Base-by-base conservation (phyloP, 2,797 vertebrate genomes). In the Vipera ursinii region DNA sequence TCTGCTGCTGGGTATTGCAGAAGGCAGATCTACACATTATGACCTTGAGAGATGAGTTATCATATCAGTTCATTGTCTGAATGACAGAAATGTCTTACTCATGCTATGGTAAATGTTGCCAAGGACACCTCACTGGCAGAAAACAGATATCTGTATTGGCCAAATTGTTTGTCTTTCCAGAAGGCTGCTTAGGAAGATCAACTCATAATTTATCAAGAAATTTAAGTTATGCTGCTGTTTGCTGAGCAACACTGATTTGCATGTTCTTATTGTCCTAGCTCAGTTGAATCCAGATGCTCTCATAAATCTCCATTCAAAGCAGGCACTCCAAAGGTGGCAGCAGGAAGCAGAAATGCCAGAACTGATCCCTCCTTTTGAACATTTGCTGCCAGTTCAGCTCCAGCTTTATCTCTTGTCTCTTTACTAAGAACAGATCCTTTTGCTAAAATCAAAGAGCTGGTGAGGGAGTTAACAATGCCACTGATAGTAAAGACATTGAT, bases 271-370 rank as follows among this genome's bases (percentile, higher is more conserved):
- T 94, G 91, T 92, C 92, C 92, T 96, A 73, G 88, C 28, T 95
- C 89, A 90, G 86, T 95, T 91, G 92, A 93, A 94, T 95, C 96
- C 96, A 97, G 96, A 96, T 97, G 97, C 94, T 92, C 93, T 92
- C 89, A 85, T 97, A 97, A 98, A 97, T 97, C 55, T 94, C 95
- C 92, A 91, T 94, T 93, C 95, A 94, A 96, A 95, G 26, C 87
- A 73, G 90, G 94, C 82, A 92, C 96, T 92, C 56, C 93, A 95
- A 2, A 0, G 92, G 51, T 1, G 90, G 88, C 95, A 93, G 94
- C 51, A 0, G 94, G 95, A 95, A 95, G 95, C 95, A 96, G 94
- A 96, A 95, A 94, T 3, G 92, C 95, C 94, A 69, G 95, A 95
- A 60, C 2, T 12, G 57, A 93, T 95, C 89, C 91, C 93, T 96